Conservation (phyloP, 2,113 vertebrate species). For the Callithrix jacchus region DNA sequence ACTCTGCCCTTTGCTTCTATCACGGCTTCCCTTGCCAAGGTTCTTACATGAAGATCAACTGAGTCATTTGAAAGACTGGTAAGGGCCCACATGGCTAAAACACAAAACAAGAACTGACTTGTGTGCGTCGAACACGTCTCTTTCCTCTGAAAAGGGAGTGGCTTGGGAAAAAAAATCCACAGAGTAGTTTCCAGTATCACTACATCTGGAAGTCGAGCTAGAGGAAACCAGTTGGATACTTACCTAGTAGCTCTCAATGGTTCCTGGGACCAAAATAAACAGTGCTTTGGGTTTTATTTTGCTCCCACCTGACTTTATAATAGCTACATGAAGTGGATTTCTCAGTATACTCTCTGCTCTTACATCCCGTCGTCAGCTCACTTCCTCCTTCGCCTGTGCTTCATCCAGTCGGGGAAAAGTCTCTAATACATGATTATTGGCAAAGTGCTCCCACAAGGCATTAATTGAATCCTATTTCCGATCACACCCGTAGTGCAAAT, state of each 20-base stretch:
- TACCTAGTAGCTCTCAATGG: neutral
- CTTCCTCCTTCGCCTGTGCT: neutral
- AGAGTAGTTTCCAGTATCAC: slow-evolving; percentile 33
- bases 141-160: slow-evolving; percentile 53
- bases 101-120: slow-evolving; percentile 31
- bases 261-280: slow-evolving; percentile 31
- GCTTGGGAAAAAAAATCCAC: slow-evolving; percentile 27
- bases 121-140: slow-evolving; percentile 11
- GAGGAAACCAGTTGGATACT: slow-evolving; percentile 33
- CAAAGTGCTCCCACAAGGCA: neutral
- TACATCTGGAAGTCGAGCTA: slow-evolving; percentile 10
- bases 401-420: neutral
- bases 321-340: neutral
- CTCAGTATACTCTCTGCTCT: neutral
- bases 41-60: neutral
- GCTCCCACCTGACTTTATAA: slow-evolving; percentile 5
- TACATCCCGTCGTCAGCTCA: neutral
- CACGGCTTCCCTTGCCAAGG: neutral
- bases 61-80: slow-evolving; percentile 39
- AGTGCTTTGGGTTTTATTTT: slow-evolving; percentile 37
- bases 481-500: neutral
- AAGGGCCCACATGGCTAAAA: neutral
- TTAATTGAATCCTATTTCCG: neutral
- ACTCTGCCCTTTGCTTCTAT: neutral
- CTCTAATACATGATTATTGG: neutral